A percentile compares a stretch with the other conserved stretches of the same genome.
Conservation (phyloP, 2,113 vertebrate species). For the Nymphicus hollandicus region DNA sequence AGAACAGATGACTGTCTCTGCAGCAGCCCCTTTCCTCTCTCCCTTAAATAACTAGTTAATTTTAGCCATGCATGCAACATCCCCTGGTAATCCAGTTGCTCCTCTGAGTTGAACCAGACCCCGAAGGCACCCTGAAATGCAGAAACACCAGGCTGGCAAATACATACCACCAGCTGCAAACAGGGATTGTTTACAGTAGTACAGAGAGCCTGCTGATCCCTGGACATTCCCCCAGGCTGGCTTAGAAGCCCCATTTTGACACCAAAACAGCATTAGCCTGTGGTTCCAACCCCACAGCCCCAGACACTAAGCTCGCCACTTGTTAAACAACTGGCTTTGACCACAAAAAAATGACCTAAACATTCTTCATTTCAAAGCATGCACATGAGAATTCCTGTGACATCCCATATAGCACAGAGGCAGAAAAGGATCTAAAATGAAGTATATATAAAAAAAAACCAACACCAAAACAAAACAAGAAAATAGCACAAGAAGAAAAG, state of each 20-base stretch:
- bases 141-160: background rate
- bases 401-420: fast-evolving
- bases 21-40: background rate
- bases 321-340: background rate
- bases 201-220: background rate
- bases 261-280: background rate
- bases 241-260: background rate
- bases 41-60: background rate
- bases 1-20: background rate
- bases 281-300: background rate
- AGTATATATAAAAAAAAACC: background rate
- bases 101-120: background rate
- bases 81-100: background rate
- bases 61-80: fast-evolving
- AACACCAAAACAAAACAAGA: background rate
- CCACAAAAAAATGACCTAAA: background rate
- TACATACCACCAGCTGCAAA: background rate
- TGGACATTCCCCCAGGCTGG: fast-evolving
- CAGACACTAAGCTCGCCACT: fast-evolving
- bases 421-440: background rate
- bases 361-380: background rate
- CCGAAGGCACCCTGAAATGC: background rate
- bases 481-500: background rate
- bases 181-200: background rate
- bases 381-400: background rate